These are phyloP conservation scores for Takifugu ocellatus DNA, from an alignment of 2,797 vertebrate genomes.

Conservation along the genomic window DNA sequence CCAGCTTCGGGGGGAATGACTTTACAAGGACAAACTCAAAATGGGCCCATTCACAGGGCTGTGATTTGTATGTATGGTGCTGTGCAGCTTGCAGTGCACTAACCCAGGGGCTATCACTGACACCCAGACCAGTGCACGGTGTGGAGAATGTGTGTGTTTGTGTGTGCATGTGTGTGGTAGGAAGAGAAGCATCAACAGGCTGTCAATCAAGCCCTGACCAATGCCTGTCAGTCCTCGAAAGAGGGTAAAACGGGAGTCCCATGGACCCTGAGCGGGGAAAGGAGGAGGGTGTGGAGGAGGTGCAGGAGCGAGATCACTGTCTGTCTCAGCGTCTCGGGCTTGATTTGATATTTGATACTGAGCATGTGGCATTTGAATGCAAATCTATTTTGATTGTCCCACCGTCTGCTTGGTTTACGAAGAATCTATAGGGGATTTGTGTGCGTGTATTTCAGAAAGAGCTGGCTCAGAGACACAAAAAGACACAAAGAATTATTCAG, in stretches of 20 bases:
- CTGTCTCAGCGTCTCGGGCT: constrained; percentile 61
- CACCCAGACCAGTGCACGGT: constrained; percentile 57
- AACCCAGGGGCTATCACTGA: constrained; percentile 68
- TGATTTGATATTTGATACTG: constrained; percentile 78
- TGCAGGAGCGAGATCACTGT: constrained; percentile 47
- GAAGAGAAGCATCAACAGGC: constrained; percentile 67
- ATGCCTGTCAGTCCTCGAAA: constrained; percentile 63
- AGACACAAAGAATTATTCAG: constrained; percentile 54
- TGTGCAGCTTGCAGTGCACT: constrained; percentile 67
- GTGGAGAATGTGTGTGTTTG: constrained; percentile 25
- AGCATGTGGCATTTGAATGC: constrained; percentile 75
- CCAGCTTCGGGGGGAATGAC: constrained; percentile 58
- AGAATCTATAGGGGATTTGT: constrained; percentile 69
- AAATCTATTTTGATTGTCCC: constrained; percentile 76
- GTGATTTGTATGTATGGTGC: constrained; percentile 71
- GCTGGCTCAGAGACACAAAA: constrained; percentile 34
- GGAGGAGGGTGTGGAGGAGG: constrained; percentile 32
- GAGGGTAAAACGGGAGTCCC: constrained; percentile 63
- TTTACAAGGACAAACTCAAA: constrained; percentile 74
- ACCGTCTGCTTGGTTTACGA: constrained; percentile 69
- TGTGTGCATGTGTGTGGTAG: neutral
- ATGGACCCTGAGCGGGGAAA: constrained; percentile 55
- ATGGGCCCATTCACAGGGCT: constrained; percentile 66
- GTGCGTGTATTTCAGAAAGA: constrained; percentile 48
- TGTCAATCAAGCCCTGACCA: constrained; percentile 68